Conservation (phyloP, 2,113 vertebrate genomes). For the Hiodon alosoides region DNA sequence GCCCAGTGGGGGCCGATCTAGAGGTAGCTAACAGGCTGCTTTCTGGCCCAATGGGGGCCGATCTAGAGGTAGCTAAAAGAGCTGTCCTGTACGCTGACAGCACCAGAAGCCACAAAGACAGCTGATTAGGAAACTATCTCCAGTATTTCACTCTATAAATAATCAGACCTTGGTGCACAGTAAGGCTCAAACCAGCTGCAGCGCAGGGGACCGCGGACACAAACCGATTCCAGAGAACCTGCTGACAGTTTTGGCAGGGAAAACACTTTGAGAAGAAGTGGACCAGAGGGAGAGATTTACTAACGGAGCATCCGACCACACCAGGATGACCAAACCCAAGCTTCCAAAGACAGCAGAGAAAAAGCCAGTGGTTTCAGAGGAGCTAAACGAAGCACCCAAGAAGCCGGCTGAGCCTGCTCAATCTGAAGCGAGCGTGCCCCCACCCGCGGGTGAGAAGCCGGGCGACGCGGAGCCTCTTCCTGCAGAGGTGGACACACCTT, state of each 20-base stretch:
- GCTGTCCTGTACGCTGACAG: constrained; percentile 33
- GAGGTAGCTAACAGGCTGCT: constrained; percentile 21
- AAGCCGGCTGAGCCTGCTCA: constrained; percentile 14
- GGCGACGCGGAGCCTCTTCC: not conserved
- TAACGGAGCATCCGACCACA: constrained; percentile 32
- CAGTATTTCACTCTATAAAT: constrained; percentile 74
- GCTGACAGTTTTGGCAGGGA: too few species aligned
- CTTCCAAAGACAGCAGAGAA: constrained; percentile 58
- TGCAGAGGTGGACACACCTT: constrained; percentile 12
- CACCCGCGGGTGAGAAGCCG: constrained; percentile 20
- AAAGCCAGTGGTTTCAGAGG: constrained; percentile 39
- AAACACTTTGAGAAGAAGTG: too few species aligned
- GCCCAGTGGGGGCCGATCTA: constrained; percentile 37
- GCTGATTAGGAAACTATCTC: constrained; percentile 72
- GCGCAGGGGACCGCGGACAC: constrained; percentile 17
- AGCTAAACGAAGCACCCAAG: not conserved
- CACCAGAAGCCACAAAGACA: constrained; percentile 38
- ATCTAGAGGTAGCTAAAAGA: constrained; percentile 40
- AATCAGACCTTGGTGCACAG: constrained; percentile 53
- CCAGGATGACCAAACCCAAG: constrained; percentile 55
- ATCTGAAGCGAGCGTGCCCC: not conserved
- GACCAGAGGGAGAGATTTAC: constrained; percentile 35
- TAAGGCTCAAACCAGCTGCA: constrained; percentile 48
- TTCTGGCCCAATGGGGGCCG: constrained; percentile 33
- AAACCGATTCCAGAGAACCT: too few species aligned